phyloP scores from a whole-genome alignment of 1,140 invertebrate genomes.

The Macrostomum lignano region DNA sequence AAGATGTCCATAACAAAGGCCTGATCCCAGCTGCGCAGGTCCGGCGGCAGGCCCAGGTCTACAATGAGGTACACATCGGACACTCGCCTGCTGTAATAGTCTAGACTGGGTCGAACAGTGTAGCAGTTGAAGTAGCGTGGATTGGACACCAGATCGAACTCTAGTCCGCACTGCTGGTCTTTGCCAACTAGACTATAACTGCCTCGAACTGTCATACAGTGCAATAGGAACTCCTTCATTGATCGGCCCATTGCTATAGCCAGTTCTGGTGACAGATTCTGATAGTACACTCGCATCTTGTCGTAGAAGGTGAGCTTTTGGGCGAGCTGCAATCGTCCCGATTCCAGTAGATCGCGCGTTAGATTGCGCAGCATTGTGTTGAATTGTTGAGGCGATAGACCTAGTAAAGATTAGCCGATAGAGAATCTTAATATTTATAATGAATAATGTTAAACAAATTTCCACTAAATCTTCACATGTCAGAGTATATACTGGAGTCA shows the following conservation, averaged over 20 bases:
- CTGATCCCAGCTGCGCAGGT: background rate
- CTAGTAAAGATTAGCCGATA: too few species aligned
- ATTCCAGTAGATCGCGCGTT: too few species aligned
- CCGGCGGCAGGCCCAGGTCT: background rate
- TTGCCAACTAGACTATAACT: background rate
- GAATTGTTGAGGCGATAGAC: too few species aligned
- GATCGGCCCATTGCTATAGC: background rate
- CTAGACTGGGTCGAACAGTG: too few species aligned
- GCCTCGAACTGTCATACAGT: background rate
- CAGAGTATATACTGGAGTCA: too few species aligned
- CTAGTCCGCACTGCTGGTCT: background rate
- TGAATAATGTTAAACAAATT: too few species aligned
- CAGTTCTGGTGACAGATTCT: background rate
- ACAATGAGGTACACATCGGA: background rate
- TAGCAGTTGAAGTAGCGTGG: constrained; percentile 1
- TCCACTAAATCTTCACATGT: too few species aligned
- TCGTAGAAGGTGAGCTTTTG: background rate
- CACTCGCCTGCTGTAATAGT: too few species aligned
- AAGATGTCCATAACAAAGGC: constrained; percentile 4
- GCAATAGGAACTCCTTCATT: background rate
- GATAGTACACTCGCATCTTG: constrained; percentile 3
- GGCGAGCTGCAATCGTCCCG: too few species aligned
- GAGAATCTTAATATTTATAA: too few species aligned
- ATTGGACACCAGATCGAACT: background rate
- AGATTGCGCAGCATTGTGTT: too few species aligned